phyloP scores from a whole-genome alignment of 2,888 invertebrate genomes.

The Zhuqinia jingwanae region DNA sequence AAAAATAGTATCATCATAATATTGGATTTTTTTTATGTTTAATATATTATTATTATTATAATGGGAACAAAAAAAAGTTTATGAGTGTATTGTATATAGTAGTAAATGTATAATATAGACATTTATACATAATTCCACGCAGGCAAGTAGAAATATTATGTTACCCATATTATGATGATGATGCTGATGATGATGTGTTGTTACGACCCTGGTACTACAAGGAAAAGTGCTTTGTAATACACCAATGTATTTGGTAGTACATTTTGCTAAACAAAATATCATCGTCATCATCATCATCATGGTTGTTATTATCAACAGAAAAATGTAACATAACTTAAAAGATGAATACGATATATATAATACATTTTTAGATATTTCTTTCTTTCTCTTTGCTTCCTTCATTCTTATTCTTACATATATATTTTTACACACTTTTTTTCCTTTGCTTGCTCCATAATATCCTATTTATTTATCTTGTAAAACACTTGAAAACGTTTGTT shows the following conservation, averaged over 20 bases:
- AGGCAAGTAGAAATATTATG: slow-evolving; percentile 23
- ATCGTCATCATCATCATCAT: slow-evolving; percentile 7
- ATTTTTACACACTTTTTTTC: background rate
- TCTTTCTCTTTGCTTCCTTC: slow-evolving; percentile 13
- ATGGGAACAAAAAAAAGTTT: background rate
- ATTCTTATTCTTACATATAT: background rate
- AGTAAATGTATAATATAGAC: background rate
- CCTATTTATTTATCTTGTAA: slow-evolving; percentile 76
- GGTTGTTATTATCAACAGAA: too few relatives aligned
- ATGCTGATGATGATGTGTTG: slow-evolving; percentile 21
- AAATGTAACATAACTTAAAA: slow-evolving; percentile 14
- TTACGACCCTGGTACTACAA: slow-evolving; percentile 59
- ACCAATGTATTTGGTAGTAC: slow-evolving; percentile 43
- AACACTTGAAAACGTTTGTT: slow-evolving; percentile 75
- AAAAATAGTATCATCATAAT: background rate
- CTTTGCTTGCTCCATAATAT: slow-evolving; percentile 38
- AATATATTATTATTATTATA: slow-evolving; percentile 21
- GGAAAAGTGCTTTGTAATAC: slow-evolving; percentile 69
- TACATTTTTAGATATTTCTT: background rate
- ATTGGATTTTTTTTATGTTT: slow-evolving; percentile 11
- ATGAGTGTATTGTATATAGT: background rate
- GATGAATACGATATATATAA: background rate
- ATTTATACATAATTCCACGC: background rate
- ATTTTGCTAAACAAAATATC: slow-evolving; percentile 29
- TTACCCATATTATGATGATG: too few relatives aligned